Percentiles rank a stretch among this genome's conserved stretches.
phyloP scores from a whole-genome alignment of 2,888 invertebrate species.

The Erebia aethiops region DNA sequence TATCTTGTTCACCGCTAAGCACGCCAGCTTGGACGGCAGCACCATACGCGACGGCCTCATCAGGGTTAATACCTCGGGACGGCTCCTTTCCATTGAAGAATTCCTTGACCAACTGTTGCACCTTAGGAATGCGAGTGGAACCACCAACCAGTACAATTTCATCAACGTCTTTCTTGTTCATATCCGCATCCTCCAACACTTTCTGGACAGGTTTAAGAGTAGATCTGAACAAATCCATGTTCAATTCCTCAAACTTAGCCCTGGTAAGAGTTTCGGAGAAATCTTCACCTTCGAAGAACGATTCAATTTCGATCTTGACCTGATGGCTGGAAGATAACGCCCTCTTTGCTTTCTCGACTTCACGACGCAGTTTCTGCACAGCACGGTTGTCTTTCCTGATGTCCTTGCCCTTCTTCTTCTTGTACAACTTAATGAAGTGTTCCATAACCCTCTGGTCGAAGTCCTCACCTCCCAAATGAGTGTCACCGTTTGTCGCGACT shows the following conservation, averaged over 20 bases:
- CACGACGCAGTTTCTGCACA: constrained; percentile 97
- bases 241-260: constrained; percentile 99
- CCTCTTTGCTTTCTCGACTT: constrained; percentile 98
- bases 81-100: constrained; percentile 99
- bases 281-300: constrained; percentile 98
- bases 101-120: constrained; percentile 95
- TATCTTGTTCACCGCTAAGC: constrained; percentile 97
- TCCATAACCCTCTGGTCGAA: constrained; percentile 99
- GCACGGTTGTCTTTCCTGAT: constrained; percentile 97
- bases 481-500: constrained; percentile 96
- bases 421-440: constrained; percentile 98
- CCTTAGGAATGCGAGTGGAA: constrained; percentile 99
- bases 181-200: constrained; percentile 98
- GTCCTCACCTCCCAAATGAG: constrained; percentile 99
- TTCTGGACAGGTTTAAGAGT: constrained; percentile 98
- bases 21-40: constrained; percentile 99
- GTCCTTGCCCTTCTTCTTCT: constrained; percentile 99
- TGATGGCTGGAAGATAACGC: constrained; percentile 97
- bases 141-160: constrained; percentile 99
- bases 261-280: constrained; percentile 99
- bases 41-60: constrained; percentile 99
- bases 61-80: constrained; percentile 98
- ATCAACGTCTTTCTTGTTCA: constrained; percentile 98
- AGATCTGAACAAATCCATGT: constrained; percentile 95
- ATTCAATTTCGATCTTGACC: constrained; percentile 99